Conservation (phyloP, 2,113 vertebrate species). For the Anguilla rostrata region DNA sequence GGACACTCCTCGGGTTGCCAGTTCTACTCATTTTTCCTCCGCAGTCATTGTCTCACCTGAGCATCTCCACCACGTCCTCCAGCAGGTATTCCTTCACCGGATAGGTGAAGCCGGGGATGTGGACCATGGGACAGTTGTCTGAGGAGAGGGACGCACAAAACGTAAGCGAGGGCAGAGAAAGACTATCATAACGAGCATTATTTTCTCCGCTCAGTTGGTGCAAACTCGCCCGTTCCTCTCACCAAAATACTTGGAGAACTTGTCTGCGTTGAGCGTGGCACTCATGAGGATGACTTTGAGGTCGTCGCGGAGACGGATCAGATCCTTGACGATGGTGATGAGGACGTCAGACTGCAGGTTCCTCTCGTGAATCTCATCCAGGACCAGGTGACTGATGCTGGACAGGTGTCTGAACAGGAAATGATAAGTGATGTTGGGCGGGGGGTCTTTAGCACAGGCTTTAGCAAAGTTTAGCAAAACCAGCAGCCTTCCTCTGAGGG, state of each 20-base stretch:
- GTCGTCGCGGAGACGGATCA: slow-evolving; percentile 77
- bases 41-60: slow-evolving; percentile 65
- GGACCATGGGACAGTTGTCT: slow-evolving; percentile 90
- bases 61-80: slow-evolving; percentile 89
- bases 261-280: slow-evolving; percentile 93
- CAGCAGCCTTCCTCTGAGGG: not conserved
- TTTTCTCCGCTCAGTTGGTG: not conserved
- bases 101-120: slow-evolving; percentile 94
- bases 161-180: not conserved
- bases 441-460: not conserved
- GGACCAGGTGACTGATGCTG: slow-evolving; percentile 87
- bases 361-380: slow-evolving; percentile 96
- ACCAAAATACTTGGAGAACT: slow-evolving; percentile 97
- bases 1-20: not conserved
- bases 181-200: not conserved
- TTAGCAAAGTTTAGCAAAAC: not conserved
- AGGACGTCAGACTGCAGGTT: slow-evolving; percentile 95
- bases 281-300: slow-evolving; percentile 94
- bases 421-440: too few relatives aligned
- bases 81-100: slow-evolving; percentile 90
- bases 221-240: slow-evolving; percentile 34
- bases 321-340: slow-evolving; percentile 87
- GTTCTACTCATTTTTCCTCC: not conserved
- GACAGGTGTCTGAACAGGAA: slow-evolving; percentile 72
- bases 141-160: not conserved